A percentile compares a stretch with the other conserved stretches of the same genome.
These are phyloP conservation scores for Callipepla squamata DNA, from an alignment of 2,113 vertebrate genomes.

Conservation along the genomic window DNA sequence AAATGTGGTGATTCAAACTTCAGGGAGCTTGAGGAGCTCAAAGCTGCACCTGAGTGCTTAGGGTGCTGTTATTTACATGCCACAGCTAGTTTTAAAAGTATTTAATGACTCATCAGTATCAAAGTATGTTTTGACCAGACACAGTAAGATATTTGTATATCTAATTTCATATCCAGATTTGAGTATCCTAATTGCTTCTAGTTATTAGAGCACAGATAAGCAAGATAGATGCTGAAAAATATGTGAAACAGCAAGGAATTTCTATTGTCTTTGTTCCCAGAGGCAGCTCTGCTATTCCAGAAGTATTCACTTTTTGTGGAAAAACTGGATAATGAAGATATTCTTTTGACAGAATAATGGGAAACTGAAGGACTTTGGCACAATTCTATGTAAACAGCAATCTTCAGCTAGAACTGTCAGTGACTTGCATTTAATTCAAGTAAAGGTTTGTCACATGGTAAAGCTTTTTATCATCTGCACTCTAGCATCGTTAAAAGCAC, in stretches of 20 bases:
- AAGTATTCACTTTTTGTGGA: background rate
- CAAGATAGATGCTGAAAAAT: constrained; percentile 15
- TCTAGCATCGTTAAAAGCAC: background rate
- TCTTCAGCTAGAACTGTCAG: background rate
- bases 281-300: background rate
- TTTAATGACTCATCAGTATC: background rate
- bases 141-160: background rate
- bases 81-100: constrained; percentile 37
- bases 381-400: background rate
- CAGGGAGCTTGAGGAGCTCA: background rate
- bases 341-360: background rate
- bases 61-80: background rate
- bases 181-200: constrained; percentile 27
- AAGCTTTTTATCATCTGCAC: background rate
- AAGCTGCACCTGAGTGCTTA: background rate
- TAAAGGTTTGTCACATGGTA: background rate
- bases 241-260: background rate
- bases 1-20: background rate
- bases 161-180: background rate
- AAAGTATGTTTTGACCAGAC: constrained; percentile 36
- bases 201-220: constrained; percentile 31
- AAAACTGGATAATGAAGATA: background rate
- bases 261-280: background rate
- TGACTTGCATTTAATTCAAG: background rate
- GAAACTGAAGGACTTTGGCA: background rate